Percentiles rank a stretch among this genome's conserved stretches.
Evolutionary conservation across 2,888 invertebrate genomes (phyloP).

Genomic region (Drosophila borborema): DNA sequence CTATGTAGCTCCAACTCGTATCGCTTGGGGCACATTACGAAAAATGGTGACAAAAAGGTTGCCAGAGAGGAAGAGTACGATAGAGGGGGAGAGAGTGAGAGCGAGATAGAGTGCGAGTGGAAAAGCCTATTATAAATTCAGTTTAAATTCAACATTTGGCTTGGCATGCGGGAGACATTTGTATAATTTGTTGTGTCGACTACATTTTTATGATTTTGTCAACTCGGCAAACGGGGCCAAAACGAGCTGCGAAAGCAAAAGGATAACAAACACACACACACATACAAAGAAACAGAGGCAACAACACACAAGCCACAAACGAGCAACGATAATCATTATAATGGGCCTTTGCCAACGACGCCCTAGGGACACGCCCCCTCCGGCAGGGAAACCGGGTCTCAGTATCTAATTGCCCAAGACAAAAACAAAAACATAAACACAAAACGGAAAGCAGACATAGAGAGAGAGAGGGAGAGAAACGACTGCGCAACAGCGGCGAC

Average conservation of each 20-base stretch:
- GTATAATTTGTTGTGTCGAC: constrained; percentile 77
- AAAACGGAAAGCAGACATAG: not conserved
- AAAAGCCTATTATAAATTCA: constrained; percentile 57
- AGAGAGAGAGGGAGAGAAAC: not conserved
- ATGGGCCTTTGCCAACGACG: constrained; percentile 69
- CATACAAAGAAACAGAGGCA: not conserved
- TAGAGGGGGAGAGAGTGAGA: not conserved
- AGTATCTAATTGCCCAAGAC: constrained; percentile 66
- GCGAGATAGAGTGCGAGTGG: not conserved
- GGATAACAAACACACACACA: constrained; percentile 46
- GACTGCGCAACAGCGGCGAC: constrained; percentile 1
- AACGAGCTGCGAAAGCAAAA: constrained; percentile 76
- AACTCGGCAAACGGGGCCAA: constrained; percentile 62
- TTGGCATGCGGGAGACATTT: constrained; percentile 67
- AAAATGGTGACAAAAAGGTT: constrained; percentile 57
- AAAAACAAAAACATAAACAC: constrained; percentile 1
- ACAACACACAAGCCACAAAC: constrained; percentile 62
- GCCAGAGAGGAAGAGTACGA: not conserved
- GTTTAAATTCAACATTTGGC: constrained; percentile 48
- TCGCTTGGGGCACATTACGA: constrained; percentile 69
- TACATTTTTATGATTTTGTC: constrained; percentile 79
- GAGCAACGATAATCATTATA: constrained; percentile 77
- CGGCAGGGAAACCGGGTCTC: constrained; percentile 21
- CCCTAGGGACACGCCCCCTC: constrained; percentile 55
- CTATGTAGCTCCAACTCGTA: constrained; percentile 8